Evolutionary conservation across 2,797 vertebrate species (phyloP), one percentile per base, ranked within the genome.

Genomic region (Astyanax mexicanus): DNA sequence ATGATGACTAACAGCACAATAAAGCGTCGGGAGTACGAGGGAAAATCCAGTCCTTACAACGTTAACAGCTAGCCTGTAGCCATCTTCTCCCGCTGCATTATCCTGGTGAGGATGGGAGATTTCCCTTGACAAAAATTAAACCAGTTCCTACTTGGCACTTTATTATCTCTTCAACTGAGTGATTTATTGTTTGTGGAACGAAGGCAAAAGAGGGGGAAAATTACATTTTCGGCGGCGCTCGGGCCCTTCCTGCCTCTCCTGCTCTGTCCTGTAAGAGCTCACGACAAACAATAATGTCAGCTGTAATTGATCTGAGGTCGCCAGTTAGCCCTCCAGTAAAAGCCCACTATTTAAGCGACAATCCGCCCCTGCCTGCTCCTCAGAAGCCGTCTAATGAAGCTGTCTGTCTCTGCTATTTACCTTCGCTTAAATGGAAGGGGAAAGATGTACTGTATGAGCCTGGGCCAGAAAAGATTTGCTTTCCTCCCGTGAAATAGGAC

Each of bases 121-220:
- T 92, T 96, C 92, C 90, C 92, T 89, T 93, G 89, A 95, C 88
- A 94, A 90, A 92, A 95, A 95, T 94, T 95, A 95, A 94, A 90
- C 88, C 86, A 91, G 91, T 91, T 94, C 90, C 91, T 93, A 92
- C 88, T 93, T 94, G 91, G 88, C 93, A 89, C 88, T 95, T 92
- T 94, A 94, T 95, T 95, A 95, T 95, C 92, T 95, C 91, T 94
- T 94, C 91, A 94, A 92, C 89, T 92, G 94, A 95, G 93, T 94
- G 91, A 95, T 96, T 95, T 95, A 95, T 94, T 94, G 90, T 94
- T 95, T 94, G 92, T 91, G 93, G 90, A 91, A 88, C 85, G 88
- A 92, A 94, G 93, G 91, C 91, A 92, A 93, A 92, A 90, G 87
- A 93, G 86, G 72, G 93, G 75, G 89, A 91, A 95, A 94, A 96